phyloP scores from a whole-genome alignment of 2,113 vertebrate genomes.

The Malurus elegans region DNA sequence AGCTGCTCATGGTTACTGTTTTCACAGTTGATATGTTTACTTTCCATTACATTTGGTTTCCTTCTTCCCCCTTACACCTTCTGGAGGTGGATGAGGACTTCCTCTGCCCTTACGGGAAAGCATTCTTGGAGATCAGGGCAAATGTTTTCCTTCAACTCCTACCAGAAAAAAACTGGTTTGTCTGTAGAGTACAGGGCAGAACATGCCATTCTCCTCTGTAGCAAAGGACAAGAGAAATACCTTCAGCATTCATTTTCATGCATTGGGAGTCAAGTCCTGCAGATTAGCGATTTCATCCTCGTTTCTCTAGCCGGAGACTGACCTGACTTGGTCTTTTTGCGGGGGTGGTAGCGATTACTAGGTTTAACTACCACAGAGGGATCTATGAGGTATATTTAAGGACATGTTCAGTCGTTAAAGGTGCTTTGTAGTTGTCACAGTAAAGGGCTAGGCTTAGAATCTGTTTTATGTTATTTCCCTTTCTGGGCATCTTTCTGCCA shows the following conservation, averaged over 20 bases:
- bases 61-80: neutral
- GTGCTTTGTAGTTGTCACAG: neutral
- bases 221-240: neutral
- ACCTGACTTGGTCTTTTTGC: neutral
- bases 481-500: neutral
- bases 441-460: neutral
- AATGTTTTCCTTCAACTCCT: neutral
- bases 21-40: neutral
- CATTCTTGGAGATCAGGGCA: accelerated
- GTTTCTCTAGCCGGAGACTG: neutral
- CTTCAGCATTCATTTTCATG: neutral
- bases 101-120: neutral
- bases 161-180: neutral
- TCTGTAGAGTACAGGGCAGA: neutral
- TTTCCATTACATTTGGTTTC: neutral
- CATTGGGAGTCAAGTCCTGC: accelerated
- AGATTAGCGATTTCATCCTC: neutral
- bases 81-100: neutral
- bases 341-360: neutral
- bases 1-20: neutral
- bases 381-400: neutral
- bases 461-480: neutral
- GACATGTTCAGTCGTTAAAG: neutral
- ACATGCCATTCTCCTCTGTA: accelerated
- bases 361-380: neutral